Conservation (phyloP, 92 coral and sea anemone species). For the Phenganax stokvisi region DNA sequence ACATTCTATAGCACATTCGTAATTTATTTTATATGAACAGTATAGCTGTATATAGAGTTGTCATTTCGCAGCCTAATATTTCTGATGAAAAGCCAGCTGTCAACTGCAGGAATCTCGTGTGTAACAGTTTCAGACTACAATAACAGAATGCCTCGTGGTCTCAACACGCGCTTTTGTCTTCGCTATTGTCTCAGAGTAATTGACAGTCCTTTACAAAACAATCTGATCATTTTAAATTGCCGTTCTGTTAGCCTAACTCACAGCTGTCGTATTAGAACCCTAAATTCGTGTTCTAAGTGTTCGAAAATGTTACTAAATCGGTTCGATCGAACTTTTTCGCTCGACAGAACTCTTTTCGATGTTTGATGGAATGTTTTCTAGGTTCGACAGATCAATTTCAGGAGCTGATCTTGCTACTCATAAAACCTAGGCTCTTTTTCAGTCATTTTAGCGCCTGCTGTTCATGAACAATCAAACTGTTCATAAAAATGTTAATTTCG, state of each 20-base stretch:
- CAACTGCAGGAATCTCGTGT: conserved; percentile 26
- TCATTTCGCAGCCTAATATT: not conserved
- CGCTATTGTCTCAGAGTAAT: conserved; percentile 27
- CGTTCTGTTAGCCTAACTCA: not conserved
- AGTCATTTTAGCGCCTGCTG: conserved; percentile 24
- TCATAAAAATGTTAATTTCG: conserved; percentile 16
- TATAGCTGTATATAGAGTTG: not conserved
- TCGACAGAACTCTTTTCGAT: not conserved
- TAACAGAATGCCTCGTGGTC: conserved; percentile 21
- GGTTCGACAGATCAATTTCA: not conserved
- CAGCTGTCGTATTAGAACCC: conserved; percentile 8
- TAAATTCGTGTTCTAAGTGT: not conserved
- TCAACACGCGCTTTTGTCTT: conserved; percentile 32
- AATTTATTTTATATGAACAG: not conserved
- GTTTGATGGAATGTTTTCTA: not conserved
- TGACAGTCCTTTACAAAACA: conserved; percentile 17
- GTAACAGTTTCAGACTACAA: conserved; percentile 1
- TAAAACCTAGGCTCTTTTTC: not conserved
- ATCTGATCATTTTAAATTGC: conserved; percentile 15
- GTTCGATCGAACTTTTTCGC: not conserved
- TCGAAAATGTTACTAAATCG: not conserved
- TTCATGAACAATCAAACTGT: not conserved
- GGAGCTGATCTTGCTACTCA: not conserved
- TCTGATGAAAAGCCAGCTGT: conserved; percentile 31
- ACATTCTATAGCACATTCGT: not conserved